Evolutionary conservation across 2,113 vertebrate genomes (phyloP), one percentile per base, ranked within the genome.

Genomic region (Verasper variegatus): DNA sequence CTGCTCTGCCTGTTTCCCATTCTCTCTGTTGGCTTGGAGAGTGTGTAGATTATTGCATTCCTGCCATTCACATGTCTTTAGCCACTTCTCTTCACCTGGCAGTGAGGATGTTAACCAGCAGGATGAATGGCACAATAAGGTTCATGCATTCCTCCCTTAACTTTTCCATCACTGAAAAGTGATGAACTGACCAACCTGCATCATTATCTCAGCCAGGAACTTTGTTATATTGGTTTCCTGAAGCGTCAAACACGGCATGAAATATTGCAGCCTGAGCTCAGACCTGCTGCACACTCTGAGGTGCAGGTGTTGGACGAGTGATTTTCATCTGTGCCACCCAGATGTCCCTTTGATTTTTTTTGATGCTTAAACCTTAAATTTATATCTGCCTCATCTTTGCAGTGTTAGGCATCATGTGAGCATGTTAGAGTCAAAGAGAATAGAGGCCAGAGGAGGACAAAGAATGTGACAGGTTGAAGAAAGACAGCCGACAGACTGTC

Each of bases 401-500:
- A 42, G 9, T 45, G 26, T 67, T 23, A 49, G 35, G 17, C 45
- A 54, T 20, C 24, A 54, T 60, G 2, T 26, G 9, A 59, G n/a
- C 21, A 27, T 18, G 9, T 42, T 5, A 20, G 42, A 64, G 26
- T 27, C 54, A 47, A n/a, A 24, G 18, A 31, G 47, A 45, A 23
- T 3, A n/a, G 60, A 66, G 37, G 51, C 35, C 17, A 54, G 57
- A 37, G 40, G 63, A 66, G 27, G 51, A 42, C 17, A 54, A 63
- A 45, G 40, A 65, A 47, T 73, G 59, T 62, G 69, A 71, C 47
- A 79, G 40, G 59, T 35, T 70, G 23, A 66, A 62, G 49, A 82
- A 87, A 79, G 76, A 82, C 62, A 71, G 57, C 68, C 83, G 80
- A 78, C 67, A 47, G 52, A 59, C 47, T 26, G 54, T 60, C 56